Evolutionary conservation across 2,113 vertebrate genomes (phyloP), one percentile per base, ranked within the genome.

Genomic region (Dipodomys ordii): DNA sequence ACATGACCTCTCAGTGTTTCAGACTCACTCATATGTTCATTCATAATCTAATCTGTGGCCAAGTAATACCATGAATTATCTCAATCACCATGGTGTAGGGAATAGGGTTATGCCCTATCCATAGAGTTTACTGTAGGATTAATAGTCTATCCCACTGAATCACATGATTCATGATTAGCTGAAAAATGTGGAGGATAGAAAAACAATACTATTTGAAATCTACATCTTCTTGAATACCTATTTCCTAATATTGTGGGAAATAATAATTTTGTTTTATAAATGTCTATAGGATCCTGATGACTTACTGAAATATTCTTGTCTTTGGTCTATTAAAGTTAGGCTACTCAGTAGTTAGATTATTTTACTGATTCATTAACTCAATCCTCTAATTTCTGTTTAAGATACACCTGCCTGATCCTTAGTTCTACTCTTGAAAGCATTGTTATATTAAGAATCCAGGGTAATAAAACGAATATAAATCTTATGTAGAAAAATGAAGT

Each of bases 371-470:
- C 67, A 80, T 30, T 78, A 88, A 32, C 30, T 83, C 32, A 80
- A 6, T 7, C 1, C 23, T 49, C 62, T 80, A 88, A 83, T 93
- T 81, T 90, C 57, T 88, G 44, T 92, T 77, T 64, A 46, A 90
- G 53, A 76, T 87, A n/a, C 16, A 73, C 72, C 18, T 74, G 25
- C 18, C 44, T 83, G 71, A 71, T 92, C 82, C 84, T 67, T 88
- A 78, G 67, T 83, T 91, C 10, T 94, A n/a, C 30, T 94, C 28
- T 69, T 69, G 83, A 92, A 32, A 93, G n/a, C 91, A 22, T 64
- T 7, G 69, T 87, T 90, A 53, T 92, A 80, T 67, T 91, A 72
- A 76, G 72, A 76, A 39, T 90, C 30, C 28, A 74, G 72, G 30
- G 46, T 92, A 18, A 84, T 68, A 90, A 39, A 49, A 49, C 49